A percentile compares a stretch with the other conserved stretches of the same genome.
These are phyloP conservation scores for Polymixis lichenea DNA, from an alignment of 2,888 invertebrate species.

Conservation along the genomic window DNA sequence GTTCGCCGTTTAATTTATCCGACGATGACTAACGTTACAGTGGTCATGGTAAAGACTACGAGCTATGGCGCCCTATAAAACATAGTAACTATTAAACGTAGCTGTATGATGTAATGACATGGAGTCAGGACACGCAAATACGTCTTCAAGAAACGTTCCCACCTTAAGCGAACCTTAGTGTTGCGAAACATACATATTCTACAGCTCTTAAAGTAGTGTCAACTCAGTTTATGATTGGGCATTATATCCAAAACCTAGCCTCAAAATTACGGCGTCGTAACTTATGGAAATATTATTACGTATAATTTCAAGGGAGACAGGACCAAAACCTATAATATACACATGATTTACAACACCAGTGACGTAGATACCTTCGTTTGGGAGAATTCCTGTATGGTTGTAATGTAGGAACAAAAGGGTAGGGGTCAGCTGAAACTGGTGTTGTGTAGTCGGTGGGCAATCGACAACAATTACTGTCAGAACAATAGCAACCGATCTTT, in stretches of 20 bases:
- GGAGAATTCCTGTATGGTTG: constrained; percentile 28
- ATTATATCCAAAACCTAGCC: constrained; percentile 37
- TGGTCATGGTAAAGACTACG: constrained; percentile 31
- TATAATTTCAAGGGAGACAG: constrained; percentile 43
- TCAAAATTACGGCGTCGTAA: constrained; percentile 45
- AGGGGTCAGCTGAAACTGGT: constrained; percentile 62
- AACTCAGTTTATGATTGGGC: constrained; percentile 47
- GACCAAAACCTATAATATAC: constrained; percentile 38
- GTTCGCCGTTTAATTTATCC: constrained; percentile 44
- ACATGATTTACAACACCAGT: constrained; percentile 55
- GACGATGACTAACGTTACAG: constrained; percentile 53
- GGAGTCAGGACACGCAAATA: constrained; percentile 2
- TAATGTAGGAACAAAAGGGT: constrained; percentile 21
- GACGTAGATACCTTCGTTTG: constrained; percentile 46
- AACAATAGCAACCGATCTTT: constrained; percentile 81
- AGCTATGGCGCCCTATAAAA: constrained; percentile 4
- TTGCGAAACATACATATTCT: constrained; percentile 18
- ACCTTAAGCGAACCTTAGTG: background rate
- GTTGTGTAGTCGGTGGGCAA: constrained; percentile 69
- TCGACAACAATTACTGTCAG: constrained; percentile 87
- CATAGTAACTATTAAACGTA: constrained; percentile 8
- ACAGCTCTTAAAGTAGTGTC: constrained; percentile 15
- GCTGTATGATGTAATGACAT: constrained; percentile 18
- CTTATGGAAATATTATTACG: constrained; percentile 45
- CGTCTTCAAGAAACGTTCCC: constrained; percentile 24